Percentiles rank a stretch among this genome's conserved stretches.
Conservation (phyloP, 1,140 invertebrate genomes). For the Leucophenga varia region DNA sequence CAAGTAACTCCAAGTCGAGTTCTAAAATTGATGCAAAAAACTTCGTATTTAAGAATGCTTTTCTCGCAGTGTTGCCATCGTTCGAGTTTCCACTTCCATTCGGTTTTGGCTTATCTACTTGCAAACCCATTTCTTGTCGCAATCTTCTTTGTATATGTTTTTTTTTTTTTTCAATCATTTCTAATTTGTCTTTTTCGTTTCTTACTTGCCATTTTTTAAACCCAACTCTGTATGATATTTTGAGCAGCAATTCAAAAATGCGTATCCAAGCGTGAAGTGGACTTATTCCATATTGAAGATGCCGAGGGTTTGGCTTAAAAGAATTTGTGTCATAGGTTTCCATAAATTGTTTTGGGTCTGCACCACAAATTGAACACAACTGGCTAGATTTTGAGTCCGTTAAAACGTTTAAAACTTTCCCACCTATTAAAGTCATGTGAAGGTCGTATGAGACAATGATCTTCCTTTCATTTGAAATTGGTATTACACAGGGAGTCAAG, state of each 20-base stretch:
- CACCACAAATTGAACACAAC: not conserved
- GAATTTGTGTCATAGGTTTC: not conserved
- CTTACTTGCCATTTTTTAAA: constrained; percentile 4
- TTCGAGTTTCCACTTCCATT: too few species aligned
- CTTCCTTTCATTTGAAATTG: constrained; percentile 5
- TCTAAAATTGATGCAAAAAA: too few species aligned
- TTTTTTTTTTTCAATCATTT: constrained; percentile 4
- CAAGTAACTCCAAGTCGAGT: too few species aligned
- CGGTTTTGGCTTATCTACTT: too few species aligned
- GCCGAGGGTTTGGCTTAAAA: constrained; percentile 5
- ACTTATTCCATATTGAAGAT: constrained; percentile 10
- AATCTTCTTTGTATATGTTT: constrained; percentile 4
- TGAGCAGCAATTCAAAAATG: constrained; percentile 7
- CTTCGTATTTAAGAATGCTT: too few species aligned
- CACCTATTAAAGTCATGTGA: constrained; percentile 8
- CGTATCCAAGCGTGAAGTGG: constrained; percentile 6
- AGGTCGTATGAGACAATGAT: constrained; percentile 4
- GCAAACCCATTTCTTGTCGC: constrained; percentile 3
- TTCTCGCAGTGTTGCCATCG: too few species aligned
- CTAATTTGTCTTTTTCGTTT: constrained; percentile 5
- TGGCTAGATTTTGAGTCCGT: constrained; percentile 5
- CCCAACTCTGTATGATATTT: not conserved
- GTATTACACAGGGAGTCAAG: not conserved
- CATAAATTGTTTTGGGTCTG: not conserved
- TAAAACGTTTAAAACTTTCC: constrained; percentile 14